These are phyloP conservation scores for Scleropages formosus DNA, from an alignment of 2,797 vertebrate species.

Conservation along the genomic window DNA sequence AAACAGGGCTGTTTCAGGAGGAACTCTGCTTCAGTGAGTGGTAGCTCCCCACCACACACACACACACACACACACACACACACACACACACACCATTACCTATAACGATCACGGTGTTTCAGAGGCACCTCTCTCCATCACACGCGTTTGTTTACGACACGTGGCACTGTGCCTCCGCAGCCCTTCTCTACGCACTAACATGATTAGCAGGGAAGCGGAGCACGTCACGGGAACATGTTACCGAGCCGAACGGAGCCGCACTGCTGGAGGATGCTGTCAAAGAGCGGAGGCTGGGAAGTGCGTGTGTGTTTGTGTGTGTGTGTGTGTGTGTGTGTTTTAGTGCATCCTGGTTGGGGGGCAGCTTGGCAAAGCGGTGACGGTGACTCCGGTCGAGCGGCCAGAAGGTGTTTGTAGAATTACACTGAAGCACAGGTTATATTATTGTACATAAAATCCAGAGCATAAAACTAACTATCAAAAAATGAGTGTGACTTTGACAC, in stretches of 20 bases:
- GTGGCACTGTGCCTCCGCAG: too few species aligned
- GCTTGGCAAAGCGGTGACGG: background rate
- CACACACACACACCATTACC: background rate
- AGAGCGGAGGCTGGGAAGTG: background rate
- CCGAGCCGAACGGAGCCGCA: too few species aligned
- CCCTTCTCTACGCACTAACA: too few species aligned
- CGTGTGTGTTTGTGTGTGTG: background rate
- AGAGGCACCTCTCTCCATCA: background rate
- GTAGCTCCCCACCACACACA: background rate
- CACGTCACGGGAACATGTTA: background rate
- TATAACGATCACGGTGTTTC: background rate
- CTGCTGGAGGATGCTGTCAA: background rate
- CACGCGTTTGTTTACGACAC: too few species aligned
- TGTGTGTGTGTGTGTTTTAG: too few species aligned
- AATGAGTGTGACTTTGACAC: constrained; percentile 28
- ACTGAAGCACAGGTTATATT: constrained; percentile 14
- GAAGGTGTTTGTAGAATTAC: constrained; percentile 3
- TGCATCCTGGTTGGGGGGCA: background rate
- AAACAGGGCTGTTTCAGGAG: too few species aligned
- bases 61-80: background rate
- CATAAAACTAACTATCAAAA: constrained; percentile 4
- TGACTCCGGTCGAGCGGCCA: constrained; percentile 7
- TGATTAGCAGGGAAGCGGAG: too few species aligned
- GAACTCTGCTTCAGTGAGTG: too few species aligned
- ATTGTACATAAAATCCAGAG: background rate